Percentiles rank a stretch among this genome's conserved stretches.
phyloP scores from a whole-genome alignment of 2,888 invertebrate genomes.

The Agriopis marginaria region DNA sequence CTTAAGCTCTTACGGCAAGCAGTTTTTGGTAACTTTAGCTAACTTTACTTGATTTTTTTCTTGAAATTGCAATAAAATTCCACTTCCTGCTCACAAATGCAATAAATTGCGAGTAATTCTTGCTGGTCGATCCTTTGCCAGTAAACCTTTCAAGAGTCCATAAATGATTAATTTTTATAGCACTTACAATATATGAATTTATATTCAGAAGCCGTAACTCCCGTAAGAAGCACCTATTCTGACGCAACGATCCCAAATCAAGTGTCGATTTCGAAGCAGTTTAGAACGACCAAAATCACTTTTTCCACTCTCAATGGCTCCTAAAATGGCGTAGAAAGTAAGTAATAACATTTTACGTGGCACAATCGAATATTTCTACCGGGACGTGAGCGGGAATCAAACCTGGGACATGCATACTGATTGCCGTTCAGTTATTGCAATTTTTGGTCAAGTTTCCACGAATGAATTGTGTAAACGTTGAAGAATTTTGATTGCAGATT shows the following conservation, averaged over 20 bases:
- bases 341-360: constrained; percentile 70
- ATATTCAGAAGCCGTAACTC: constrained; percentile 18
- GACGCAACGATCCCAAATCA: constrained; percentile 22
- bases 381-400: constrained; percentile 73
- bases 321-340: constrained; percentile 79
- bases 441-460: constrained; percentile 50
- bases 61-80: no score
- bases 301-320: constrained; percentile 62
- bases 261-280: constrained; percentile 17
- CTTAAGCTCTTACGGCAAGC: no score
- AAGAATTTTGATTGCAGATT: constrained; percentile 33
- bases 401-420: constrained; percentile 74
- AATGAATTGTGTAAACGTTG: constrained; percentile 32
- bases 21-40: no score
- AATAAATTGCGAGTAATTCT: background rate
- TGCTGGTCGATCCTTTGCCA: background rate
- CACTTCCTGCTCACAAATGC: background rate
- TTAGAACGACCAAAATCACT: constrained; percentile 50
- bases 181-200: constrained; percentile 17
- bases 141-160: background rate
- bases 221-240: constrained; percentile 6
- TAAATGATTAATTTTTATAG: constrained; percentile 4
- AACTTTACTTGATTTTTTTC: no score
- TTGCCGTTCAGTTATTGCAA: constrained; percentile 59
- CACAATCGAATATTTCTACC: constrained; percentile 74